Conservation (phyloP, 2,888 invertebrate species). For the Operophtera brumata region DNA sequence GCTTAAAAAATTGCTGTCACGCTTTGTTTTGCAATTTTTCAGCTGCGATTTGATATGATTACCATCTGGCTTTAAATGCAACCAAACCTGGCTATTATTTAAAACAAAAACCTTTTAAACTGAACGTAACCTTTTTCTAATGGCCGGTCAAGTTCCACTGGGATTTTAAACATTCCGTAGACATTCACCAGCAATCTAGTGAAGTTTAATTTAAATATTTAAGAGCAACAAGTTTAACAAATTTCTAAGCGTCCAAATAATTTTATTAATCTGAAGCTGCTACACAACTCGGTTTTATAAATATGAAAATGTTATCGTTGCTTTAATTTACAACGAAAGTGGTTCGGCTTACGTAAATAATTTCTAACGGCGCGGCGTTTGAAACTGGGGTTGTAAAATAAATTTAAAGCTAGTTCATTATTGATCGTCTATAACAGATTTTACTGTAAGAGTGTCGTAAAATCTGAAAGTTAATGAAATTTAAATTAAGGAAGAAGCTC, state of each 20-base stretch:
- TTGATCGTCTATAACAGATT: slow-evolving; percentile 7
- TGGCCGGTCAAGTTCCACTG: not conserved
- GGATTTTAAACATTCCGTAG: not conserved
- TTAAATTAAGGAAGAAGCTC: too few relatives aligned
- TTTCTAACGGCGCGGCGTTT: slow-evolving; percentile 16
- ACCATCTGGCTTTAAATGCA: too few relatives aligned
- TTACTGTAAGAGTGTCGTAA: not conserved
- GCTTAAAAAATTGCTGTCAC: too few relatives aligned
- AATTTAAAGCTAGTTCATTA: slow-evolving; percentile 13
- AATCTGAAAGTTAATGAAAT: too few relatives aligned
- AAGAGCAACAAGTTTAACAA: slow-evolving; percentile 17
- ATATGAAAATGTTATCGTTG: slow-evolving; percentile 11
- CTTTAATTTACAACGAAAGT: slow-evolving; percentile 13
- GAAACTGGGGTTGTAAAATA: slow-evolving; percentile 7
- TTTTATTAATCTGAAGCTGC: slow-evolving; percentile 8
- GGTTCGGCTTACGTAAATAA: slow-evolving; percentile 18
- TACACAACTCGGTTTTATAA: slow-evolving; percentile 1
- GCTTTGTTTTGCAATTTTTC: too few relatives aligned
- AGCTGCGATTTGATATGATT: too few relatives aligned
- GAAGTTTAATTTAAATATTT: slow-evolving; percentile 11
- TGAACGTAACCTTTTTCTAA: not conserved
- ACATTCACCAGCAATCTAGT: slow-evolving; percentile 2
- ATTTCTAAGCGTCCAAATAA: slow-evolving; percentile 2
- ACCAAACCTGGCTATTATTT: too few relatives aligned
- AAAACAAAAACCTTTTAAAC: not conserved